These are phyloP conservation scores for Ceryle rudis DNA, from an alignment of 2,797 vertebrate species.

Conservation along the genomic window DNA sequence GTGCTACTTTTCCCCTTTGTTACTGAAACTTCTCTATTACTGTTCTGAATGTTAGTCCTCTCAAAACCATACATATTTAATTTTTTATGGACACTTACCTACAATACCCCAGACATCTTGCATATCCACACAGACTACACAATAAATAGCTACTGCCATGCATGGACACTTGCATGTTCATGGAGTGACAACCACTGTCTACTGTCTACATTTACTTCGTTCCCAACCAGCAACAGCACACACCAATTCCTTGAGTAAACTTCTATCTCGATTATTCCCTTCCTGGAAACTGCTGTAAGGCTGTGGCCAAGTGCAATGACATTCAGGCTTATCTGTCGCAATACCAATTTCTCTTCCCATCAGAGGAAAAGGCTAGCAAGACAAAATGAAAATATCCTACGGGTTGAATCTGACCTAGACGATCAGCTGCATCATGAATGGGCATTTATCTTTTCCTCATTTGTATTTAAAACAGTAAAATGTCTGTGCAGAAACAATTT, in stretches of 20 bases:
- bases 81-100: neutral
- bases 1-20: neutral
- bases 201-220: neutral
- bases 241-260: neutral
- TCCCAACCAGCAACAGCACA: neutral
- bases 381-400: neutral
- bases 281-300: neutral
- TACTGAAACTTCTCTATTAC: neutral
- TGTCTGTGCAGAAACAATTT: neutral
- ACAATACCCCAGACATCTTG: neutral
- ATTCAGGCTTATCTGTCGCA: neutral
- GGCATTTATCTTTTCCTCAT: neutral
- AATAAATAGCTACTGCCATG: neutral
- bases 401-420: neutral
- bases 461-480: neutral
- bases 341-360: neutral
- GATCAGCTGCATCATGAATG: neutral
- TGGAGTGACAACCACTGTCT: neutral
- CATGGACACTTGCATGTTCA: neutral
- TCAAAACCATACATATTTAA: neutral
- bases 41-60: neutral
- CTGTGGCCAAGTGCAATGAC: neutral
- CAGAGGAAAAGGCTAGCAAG: neutral
- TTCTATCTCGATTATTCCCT: neutral
- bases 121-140: neutral